Base-by-base conservation (phyloP, 2,113 vertebrate species). In the Orthonyx spaldingii region DNA sequence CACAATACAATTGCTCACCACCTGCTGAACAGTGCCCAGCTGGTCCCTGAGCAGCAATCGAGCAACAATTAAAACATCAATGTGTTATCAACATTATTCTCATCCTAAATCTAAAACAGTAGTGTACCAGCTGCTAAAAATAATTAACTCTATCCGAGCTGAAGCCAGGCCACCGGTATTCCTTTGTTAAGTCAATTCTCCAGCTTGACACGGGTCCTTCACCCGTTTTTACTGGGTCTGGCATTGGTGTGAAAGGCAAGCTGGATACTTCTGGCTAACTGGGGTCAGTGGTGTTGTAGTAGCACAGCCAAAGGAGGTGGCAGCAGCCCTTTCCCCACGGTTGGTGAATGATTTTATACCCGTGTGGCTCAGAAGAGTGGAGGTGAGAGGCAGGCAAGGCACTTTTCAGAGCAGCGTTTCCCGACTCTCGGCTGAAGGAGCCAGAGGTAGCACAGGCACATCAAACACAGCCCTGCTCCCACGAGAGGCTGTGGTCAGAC, bases 351-450 rank as follows among this genome's bases (percentile, higher is more conserved):
- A 11, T n/a, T n/a, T 7, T 14, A 27, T 17, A 28, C 47, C 33
- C 0, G 1, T 18, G 69, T 35, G 66, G 39, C 52, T 64, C 61
- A 65, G 52, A 60, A 60, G 9, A 47, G 46, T 0, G 4, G 28
- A 7, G 10, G 8, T 28, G 66, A 82, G 65, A 59, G 32, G 75
- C 32, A 42, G 57, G 37, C 0, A 0, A 72, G 72, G 13, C 35
- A 37, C 10, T 39, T 76, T 50, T 5, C 1, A 0, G 55, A 78
- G 68, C 1, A 2, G 26, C 7, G 0, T 49, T 52, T 69, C 76
- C 53, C 20, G 26, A 18, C 68, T 42, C 33, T 16, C 27, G 18
- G 52, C 55, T 81, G 64, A n/a, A 63, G 72, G 26, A 80, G 20
- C 7, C 33, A 49, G 74, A 59, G 14, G 6, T 20, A 15, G 39